Base-by-base conservation (phyloP, 1,140 invertebrate species). In the Zaprionus ghesquierei region DNA sequence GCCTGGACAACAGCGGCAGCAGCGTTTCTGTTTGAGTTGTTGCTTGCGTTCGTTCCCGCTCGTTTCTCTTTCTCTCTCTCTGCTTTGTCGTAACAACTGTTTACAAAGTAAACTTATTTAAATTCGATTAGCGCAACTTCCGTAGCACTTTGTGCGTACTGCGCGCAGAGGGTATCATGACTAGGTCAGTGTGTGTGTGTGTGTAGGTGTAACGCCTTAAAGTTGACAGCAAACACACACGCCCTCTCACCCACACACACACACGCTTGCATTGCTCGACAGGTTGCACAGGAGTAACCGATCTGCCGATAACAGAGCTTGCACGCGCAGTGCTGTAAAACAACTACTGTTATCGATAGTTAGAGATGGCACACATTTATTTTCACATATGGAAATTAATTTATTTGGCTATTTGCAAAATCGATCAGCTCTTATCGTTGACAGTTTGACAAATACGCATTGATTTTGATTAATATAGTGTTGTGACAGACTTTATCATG, bases 21-120 rank as follows among this genome's bases (percentile, higher is more conserved):
- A 27, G 20, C 61, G 50, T 74, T 69, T 75, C 49, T 71, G 66
- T 63, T 63, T 63, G 66, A 63, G 54, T 70, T 29, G 27, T 29
- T 29, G n/a, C n/a, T n/a, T n/a, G n/a, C n/a, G n/a, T n/a, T n/a
- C n/a, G n/a, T n/a, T n/a, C n/a, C n/a, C n/a, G n/a, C n/a, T n/a
- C n/a, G n/a, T n/a, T n/a, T n/a, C n/a, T n/a, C n/a, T n/a, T n/a
- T n/a, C n/a, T n/a, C n/a, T n/a, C n/a, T n/a, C n/a, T n/a, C n/a
- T n/a, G n/a, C n/a, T n/a, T n/a, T n/a, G n/a, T n/a, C n/a, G n/a
- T n/a, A 64, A 56, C 35, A 72, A 76, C 41, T 89, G 85, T 89
- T 89, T 80, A 80, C 84, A 84, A 89, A 84, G 84, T 80, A 89
- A 89, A 89, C 84, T 89, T 89, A 89, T 89, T 89, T 84, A 89